Evolutionary conservation across 2,888 invertebrate species (phyloP).

Genomic region (Idaea dimidiata): DNA sequence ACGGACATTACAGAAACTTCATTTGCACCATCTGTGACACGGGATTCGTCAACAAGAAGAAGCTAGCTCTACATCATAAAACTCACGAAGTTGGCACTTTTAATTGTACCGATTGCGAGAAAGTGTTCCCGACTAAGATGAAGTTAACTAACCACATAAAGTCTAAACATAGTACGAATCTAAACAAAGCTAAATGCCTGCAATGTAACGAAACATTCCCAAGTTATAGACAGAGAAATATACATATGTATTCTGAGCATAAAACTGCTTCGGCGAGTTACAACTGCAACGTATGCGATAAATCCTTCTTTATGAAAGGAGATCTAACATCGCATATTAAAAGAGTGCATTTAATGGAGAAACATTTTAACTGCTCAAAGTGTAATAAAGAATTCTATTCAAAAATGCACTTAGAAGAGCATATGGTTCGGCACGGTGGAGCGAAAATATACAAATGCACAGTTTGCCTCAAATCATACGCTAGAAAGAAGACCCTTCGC

Average conservation of each 20-base stretch:
- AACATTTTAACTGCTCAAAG: slow-evolving; percentile 45
- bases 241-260: slow-evolving; percentile 49
- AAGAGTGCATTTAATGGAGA: slow-evolving; percentile 55
- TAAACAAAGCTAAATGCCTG: slow-evolving; percentile 47
- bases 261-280: slow-evolving; percentile 38
- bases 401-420: slow-evolving; percentile 41
- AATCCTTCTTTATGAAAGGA: slow-evolving; percentile 42
- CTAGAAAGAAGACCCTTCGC: slow-evolving; percentile 36
- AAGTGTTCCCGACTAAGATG: slow-evolving; percentile 66
- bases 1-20: slow-evolving; percentile 58
- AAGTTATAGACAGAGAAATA: slow-evolving; percentile 46
- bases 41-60: slow-evolving; percentile 54
- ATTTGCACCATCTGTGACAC: slow-evolving; percentile 56
- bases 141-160: slow-evolving; percentile 67
- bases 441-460: slow-evolving; percentile 42
- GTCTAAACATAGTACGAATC: slow-evolving; percentile 43
- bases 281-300: slow-evolving; percentile 55
- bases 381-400: slow-evolving; percentile 55
- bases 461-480: slow-evolving; percentile 47
- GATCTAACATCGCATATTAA: slow-evolving; percentile 50
- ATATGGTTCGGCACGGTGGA: slow-evolving; percentile 44
- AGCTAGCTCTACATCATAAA: slow-evolving; percentile 48
- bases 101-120: slow-evolving; percentile 60
- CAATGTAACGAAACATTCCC: slow-evolving; percentile 56
- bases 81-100: slow-evolving; percentile 54